A percentile compares a stretch with the other conserved stretches of the same genome.
phyloP scores from a whole-genome alignment of 2,113 vertebrate genomes.

The Cryptotis parvus region DNA sequence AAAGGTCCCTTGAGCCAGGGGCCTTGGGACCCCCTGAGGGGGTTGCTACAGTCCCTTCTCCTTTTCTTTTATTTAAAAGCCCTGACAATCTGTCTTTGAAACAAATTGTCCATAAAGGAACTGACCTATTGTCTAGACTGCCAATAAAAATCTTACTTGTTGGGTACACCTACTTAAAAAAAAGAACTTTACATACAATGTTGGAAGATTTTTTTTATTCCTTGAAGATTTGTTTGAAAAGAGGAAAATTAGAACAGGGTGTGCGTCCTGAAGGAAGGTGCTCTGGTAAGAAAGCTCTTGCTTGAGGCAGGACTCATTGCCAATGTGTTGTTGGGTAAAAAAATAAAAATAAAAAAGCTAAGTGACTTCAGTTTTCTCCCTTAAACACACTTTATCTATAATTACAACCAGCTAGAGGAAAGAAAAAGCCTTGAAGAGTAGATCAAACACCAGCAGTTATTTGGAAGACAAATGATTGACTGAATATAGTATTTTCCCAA shows the following conservation, averaged over 20 bases:
- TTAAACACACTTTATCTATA: conserved; percentile 45
- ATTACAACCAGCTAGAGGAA: conserved; percentile 56
- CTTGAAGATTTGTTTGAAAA: not conserved
- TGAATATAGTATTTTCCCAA: conserved; percentile 51
- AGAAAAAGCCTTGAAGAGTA: not conserved
- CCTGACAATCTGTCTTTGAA: too few relatives aligned
- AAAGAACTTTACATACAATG: not conserved
- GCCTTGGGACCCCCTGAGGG: too few relatives aligned
- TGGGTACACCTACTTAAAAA: not conserved
- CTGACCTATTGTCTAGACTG: not conserved
- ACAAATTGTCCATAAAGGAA: not conserved
- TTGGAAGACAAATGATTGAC: conserved; percentile 60
- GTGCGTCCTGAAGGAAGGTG: not conserved
- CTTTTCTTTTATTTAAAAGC: too few relatives aligned
- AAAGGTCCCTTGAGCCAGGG: too few relatives aligned
- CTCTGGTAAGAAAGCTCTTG: conserved; percentile 11
- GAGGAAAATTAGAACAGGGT: not conserved
- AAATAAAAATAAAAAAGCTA: not conserved
- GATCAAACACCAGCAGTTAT: conserved; percentile 62
- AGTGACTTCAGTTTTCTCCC: not conserved
- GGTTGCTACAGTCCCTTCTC: too few relatives aligned
- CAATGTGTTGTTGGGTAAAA: not conserved
- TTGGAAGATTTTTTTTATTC: not conserved
- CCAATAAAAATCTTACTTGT: not conserved
- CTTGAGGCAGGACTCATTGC: not conserved